Evolutionary conservation across 2,888 invertebrate genomes (phyloP), one percentile per base, ranked within the genome.

Genomic region (Dynastes tityus): DNA sequence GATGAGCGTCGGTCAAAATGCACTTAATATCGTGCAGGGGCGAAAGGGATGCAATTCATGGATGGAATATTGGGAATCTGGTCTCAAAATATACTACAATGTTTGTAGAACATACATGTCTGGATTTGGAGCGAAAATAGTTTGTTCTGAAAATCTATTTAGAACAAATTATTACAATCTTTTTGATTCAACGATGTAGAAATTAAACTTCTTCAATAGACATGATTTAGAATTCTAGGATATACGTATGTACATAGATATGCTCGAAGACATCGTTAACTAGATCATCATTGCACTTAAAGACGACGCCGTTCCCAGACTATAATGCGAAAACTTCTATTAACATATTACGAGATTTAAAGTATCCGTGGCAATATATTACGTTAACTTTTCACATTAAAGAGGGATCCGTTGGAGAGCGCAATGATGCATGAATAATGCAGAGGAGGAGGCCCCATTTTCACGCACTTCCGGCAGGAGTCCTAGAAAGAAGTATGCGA

Each of bases 341-440:
- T 73, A 58, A 40, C 70, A 32, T 53, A 61, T 61, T 73, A 73
- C 51, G 58, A 58, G 58, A 40, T 73, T 73, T 51, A 29, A 13
- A 58, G 73, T 58, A 40, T 16, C 73, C 73, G 29, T 40, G 2
- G 73, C 37, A 58, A 73, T 73, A 73, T 58, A 58, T 73, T 73
- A 61, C 61, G 73, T 22, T 37, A 73, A 73, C 73, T 73, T 73
- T 73, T 45, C 58, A 61, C 73, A 73, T 73, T 73, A 73, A 73
- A 73, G 40, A 29, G 73, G 51, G 32, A 45, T 45, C 45, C 64
- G 64, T 11, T 37, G 27, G 55, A 45, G 40, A 11, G 58, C 73
- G 73, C 58, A 58, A 73, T 73, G 73, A 40, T 55, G 58, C 40
- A 73, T 73, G 73, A 73, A 73, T 73, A 73, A 73, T 73, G 58